Conservation (phyloP, 2,113 vertebrate species). For the Rhinolophus ferrumequinum region DNA sequence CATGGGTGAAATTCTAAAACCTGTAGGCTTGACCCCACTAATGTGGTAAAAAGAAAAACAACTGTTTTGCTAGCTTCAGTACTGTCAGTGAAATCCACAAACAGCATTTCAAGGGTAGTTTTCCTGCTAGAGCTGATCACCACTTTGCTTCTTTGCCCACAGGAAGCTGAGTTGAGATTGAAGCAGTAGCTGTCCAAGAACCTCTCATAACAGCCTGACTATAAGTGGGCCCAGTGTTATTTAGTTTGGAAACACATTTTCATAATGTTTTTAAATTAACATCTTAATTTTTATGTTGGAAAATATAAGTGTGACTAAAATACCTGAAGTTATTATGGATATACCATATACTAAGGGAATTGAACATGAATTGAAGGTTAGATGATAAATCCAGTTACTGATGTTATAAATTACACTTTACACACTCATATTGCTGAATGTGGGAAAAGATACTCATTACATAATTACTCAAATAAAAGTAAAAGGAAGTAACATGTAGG, state of each 20-base stretch:
- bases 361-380: not conserved
- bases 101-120: constrained; percentile 85
- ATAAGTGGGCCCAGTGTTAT: too few relatives aligned
- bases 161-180: constrained; percentile 58
- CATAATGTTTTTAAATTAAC: too few relatives aligned
- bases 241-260: too few relatives aligned
- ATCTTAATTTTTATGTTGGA: not conserved
- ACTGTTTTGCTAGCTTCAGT: constrained; percentile 91
- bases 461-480: constrained; percentile 70
- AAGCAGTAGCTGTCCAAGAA: too few relatives aligned
- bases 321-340: not conserved
- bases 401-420: not conserved
- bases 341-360: constrained; percentile 70
- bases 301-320: not conserved
- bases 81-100: constrained; percentile 91
- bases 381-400: not conserved
- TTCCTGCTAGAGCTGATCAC: constrained; percentile 76
- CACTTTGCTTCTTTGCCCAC: constrained; percentile 77
- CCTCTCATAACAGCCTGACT: too few relatives aligned
- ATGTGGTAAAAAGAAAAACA: constrained; percentile 90
- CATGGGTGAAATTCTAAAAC: constrained; percentile 93
- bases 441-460: not conserved
- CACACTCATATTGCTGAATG: not conserved
- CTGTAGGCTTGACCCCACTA: constrained; percentile 89
- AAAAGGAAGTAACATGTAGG: constrained; percentile 50